Evolutionary conservation across 2,113 vertebrate genomes (phyloP).

Genomic region (Macaca fascicularis): DNA sequence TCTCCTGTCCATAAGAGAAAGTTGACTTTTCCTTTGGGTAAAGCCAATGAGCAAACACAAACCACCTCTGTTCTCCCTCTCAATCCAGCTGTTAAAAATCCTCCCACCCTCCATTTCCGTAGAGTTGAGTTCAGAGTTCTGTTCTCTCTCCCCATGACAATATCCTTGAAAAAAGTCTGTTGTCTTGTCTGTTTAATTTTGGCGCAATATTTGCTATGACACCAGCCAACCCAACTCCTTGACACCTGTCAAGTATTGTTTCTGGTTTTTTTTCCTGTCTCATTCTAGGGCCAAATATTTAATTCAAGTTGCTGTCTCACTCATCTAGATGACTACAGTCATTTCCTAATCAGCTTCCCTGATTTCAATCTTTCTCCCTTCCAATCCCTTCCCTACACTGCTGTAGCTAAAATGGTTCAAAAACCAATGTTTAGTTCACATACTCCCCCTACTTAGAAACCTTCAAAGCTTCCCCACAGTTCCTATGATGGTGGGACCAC

Average conservation of each 20-base stretch:
- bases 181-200: not conserved
- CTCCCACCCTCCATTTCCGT: not conserved
- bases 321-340: not conserved
- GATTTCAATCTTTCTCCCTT: not conserved
- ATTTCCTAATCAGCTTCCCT: not conserved
- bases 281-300: not conserved
- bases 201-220: not conserved
- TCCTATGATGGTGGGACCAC: not conserved
- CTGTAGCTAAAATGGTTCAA: not conserved
- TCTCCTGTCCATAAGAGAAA: not conserved
- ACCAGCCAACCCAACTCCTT: not conserved
- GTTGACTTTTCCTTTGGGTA: not conserved
- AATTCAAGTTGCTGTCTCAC: not conserved
- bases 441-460: not conserved
- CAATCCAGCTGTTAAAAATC: not conserved
- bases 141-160: not conserved
- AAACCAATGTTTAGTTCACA: not conserved
- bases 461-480: not conserved
- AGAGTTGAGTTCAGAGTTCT: not conserved
- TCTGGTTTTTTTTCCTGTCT: not conserved
- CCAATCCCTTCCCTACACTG: not conserved
- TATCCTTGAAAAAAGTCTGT: not conserved
- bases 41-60: not conserved
- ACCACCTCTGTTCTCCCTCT: not conserved
- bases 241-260: not conserved